Conservation (phyloP, 1,140 invertebrate species). For the Arctopsyche grandis region DNA sequence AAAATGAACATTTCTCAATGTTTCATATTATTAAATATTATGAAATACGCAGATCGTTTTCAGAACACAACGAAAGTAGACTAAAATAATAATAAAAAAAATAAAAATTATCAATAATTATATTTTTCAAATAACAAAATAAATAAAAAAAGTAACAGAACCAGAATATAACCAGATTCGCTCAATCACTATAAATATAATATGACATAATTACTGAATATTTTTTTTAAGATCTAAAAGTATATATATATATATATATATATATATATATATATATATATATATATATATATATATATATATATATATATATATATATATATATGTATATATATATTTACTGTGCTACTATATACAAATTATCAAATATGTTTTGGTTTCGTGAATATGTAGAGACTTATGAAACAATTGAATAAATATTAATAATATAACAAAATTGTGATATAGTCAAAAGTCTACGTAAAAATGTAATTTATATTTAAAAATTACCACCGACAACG, state of each 20-base stretch:
- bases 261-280: too few relatives aligned
- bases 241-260: too few relatives aligned
- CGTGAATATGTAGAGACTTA: conserved; percentile 9
- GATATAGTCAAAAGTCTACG: neutral
- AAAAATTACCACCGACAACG: neutral
- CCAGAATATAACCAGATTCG: neutral
- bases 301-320: too few relatives aligned
- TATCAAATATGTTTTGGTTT: conserved; percentile 25
- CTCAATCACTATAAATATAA: conserved; percentile 12
- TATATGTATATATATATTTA: too few relatives aligned
- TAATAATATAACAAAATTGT: conserved; percentile 11
- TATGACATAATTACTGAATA: neutral
- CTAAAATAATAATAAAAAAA: too few relatives aligned
- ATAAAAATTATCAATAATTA: neutral
- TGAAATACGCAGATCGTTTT: too few relatives aligned
- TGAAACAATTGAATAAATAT: conserved; percentile 18
- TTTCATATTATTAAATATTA: too few relatives aligned
- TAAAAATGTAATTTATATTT: conserved; percentile 15
- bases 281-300: too few relatives aligned
- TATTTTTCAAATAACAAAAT: neutral
- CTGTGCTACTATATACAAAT: conserved; percentile 17
- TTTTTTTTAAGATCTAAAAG: conserved; percentile 6
- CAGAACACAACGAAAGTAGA: too few relatives aligned
- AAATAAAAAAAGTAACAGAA: conserved; percentile 11
- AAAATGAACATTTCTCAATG: too few relatives aligned